Evolutionary conservation across 2,888 invertebrate genomes (phyloP), one percentile per base, ranked within the genome.

Genomic region (Yponomeuta malinellus): DNA sequence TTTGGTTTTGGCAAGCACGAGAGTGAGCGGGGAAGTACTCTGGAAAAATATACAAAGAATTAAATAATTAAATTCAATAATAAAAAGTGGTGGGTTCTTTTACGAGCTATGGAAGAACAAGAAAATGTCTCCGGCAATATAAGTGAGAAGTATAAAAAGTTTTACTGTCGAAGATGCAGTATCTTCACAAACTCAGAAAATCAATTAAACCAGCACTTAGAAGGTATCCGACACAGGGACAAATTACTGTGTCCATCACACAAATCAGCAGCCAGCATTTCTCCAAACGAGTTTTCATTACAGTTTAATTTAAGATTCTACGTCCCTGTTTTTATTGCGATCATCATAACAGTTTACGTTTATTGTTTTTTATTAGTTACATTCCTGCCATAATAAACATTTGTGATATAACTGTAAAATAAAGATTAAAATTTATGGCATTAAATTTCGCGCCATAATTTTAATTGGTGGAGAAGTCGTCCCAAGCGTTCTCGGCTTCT

Each of bases 401-500:
- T 2, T n/a, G 12, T 3, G 3, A 52, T 15, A 12, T 59, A 29
- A 8, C 31, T 29, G 52, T 15, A 33, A 12, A 31, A 23, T 33
- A 23, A 52, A 29, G 63, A 33, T 59, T 81, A 83, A 12, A 68
- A 29, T 68, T 52, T 68, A 52, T 12, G 52, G 31, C 87, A 88
- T 92, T 88, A 90, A 92, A 93, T 91, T 92, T 93, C 89, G 91
- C 92, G 92, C 92, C 90, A 90, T 87, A 86, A 89, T 90, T 92
- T 91, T 92, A 92, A 92, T 92, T 91, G 92, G 91, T 86, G 89
- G 92, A 91, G 88, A 88, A 87, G 87, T 87, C 90, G 89, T 91
- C 89, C 92, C 92, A 92, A 93, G 92, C 92, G 91, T 89, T 92
- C 90, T 87, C 89, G 92, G 92, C 92, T 92, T 93, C 89, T 92